Evolutionary conservation across 2,113 vertebrate genomes (phyloP).

Genomic region (Anhinga rufa): DNA sequence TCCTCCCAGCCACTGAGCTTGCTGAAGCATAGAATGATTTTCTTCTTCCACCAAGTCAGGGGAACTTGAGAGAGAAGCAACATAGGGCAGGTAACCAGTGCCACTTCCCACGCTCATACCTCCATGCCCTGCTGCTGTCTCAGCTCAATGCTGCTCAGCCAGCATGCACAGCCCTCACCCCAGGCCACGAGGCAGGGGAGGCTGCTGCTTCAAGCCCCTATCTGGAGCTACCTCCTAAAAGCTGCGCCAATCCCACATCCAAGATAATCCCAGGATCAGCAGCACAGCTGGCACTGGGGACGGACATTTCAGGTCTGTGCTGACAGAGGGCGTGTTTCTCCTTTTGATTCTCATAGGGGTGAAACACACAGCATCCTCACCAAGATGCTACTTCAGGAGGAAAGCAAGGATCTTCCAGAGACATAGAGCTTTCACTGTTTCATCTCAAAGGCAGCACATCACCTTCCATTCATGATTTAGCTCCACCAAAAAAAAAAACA

Average conservation of each 20-base stretch:
- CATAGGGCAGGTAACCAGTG: rapidly evolving
- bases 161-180: background rate
- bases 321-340: background rate
- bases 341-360: background rate
- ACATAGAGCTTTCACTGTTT: background rate
- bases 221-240: background rate
- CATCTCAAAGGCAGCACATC: background rate
- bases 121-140: background rate
- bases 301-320: rapidly evolving
- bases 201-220: background rate
- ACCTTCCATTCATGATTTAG: background rate
- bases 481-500: background rate
- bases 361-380: background rate
- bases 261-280: background rate
- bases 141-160: background rate
- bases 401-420: background rate
- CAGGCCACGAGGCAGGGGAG: background rate
- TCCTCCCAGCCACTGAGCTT: background rate
- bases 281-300: rapidly evolving
- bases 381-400: background rate
- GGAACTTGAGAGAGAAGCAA: background rate
- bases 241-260: background rate
- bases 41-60: background rate
- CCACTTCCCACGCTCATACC: rapidly evolving
- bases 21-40: background rate